Percentiles rank a stretch among this genome's conserved stretches.
These are phyloP conservation scores for Lineus longissimus DNA, from an alignment of 1,140 invertebrate genomes.

Conservation along the genomic window DNA sequence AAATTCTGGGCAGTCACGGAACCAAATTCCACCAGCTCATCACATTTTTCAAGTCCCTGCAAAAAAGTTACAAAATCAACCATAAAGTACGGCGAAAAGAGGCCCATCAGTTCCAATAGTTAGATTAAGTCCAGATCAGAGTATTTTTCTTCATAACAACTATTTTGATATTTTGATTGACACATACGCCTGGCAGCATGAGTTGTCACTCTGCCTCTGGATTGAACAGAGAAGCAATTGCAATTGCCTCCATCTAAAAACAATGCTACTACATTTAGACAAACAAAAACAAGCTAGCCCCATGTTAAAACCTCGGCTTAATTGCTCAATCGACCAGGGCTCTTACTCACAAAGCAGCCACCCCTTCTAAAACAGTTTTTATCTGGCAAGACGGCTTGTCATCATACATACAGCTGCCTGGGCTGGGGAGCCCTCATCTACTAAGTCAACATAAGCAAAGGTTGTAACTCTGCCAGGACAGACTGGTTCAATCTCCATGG, in stretches of 20 bases:
- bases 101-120: background rate
- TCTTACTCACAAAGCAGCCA: background rate
- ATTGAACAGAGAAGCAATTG: too few relatives aligned
- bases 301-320: too few relatives aligned
- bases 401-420: constrained; percentile 65
- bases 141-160: background rate
- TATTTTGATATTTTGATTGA: background rate
- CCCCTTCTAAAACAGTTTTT: background rate
- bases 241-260: too few relatives aligned
- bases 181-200: background rate
- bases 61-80: constrained; percentile 38
- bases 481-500: background rate
- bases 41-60: constrained; percentile 72
- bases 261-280: too few relatives aligned
- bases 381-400: background rate
- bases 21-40: constrained; percentile 78
- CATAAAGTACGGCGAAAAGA: background rate
- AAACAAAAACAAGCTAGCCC: too few relatives aligned
- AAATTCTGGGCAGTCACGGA: constrained; percentile 74
- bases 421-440: constrained; percentile 75
- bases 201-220: background rate
- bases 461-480: constrained; percentile 42
- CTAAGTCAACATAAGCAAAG: constrained; percentile 71
- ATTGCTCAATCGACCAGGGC: too few relatives aligned
- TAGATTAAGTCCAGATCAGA: background rate